These are phyloP conservation scores for Bufotes viridis DNA, from an alignment of 2,797 vertebrate genomes.

Conservation along the genomic window DNA sequence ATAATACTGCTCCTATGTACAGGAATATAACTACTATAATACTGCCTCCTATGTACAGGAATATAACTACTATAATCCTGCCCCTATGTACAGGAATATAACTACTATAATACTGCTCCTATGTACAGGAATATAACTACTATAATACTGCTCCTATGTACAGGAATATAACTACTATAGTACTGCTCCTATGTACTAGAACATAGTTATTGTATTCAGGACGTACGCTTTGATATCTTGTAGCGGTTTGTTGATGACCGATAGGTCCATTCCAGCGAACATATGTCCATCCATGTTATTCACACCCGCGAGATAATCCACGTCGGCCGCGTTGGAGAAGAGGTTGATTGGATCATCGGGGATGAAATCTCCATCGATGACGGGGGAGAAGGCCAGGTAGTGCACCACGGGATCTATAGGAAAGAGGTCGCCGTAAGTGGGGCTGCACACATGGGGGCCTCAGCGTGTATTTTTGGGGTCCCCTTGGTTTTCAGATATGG, in stretches of 20 bases:
- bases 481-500: too few species aligned
- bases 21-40: not conserved
- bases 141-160: not conserved
- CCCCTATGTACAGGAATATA: not conserved
- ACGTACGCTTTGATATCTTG: slow-evolving; percentile 76
- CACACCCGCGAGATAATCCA: slow-evolving; percentile 85
- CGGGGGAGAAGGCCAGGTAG: slow-evolving; percentile 79
- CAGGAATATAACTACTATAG: not conserved
- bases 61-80: slow-evolving; percentile 3
- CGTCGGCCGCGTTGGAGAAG: slow-evolving; percentile 82
- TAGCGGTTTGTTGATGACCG: slow-evolving; percentile 76
- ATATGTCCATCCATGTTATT: slow-evolving; percentile 93
- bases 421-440: too few species aligned
- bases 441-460: not conserved
- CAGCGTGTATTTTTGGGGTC: too few species aligned
- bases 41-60: not conserved
- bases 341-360: slow-evolving; percentile 80
- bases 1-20: not conserved
- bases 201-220: not conserved
- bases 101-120: too few species aligned
- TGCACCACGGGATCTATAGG: slow-evolving; percentile 77
- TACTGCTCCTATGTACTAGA: not conserved
- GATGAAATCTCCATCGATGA: slow-evolving; percentile 90
- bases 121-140: too few species aligned
- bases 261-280: slow-evolving; percentile 81